Percentiles rank a stretch among this genome's conserved stretches.
These are phyloP conservation scores for Erpornis zantholeuca DNA, from an alignment of 2,113 vertebrate species.

Conservation along the genomic window DNA sequence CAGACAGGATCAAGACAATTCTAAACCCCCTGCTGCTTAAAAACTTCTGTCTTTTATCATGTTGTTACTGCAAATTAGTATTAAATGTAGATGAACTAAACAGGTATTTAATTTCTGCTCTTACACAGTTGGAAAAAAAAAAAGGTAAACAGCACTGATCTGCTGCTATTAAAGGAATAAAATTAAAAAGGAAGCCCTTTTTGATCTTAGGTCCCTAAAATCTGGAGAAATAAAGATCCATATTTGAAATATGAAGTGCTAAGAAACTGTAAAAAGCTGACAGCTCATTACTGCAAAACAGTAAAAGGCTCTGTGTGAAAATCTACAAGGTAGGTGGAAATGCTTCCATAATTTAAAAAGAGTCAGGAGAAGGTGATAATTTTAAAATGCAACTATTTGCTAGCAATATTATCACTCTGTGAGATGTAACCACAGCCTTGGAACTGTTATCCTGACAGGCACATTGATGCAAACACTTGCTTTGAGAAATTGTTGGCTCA, in stretches of 20 bases:
- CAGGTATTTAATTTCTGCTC: not conserved
- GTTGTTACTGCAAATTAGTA: not conserved
- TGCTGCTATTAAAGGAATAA: not conserved
- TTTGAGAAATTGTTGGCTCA: not conserved
- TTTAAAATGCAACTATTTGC: not conserved
- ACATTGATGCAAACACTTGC: not conserved
- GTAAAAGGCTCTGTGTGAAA: not conserved
- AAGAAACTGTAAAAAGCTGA: not conserved
- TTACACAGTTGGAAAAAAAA: not conserved
- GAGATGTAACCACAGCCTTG: not conserved
- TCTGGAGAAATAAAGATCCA: not conserved
- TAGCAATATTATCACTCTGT: not conserved
- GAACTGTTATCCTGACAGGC: not conserved
- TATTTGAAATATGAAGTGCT: not conserved
- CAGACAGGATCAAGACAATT: not conserved
- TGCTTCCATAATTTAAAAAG: not conserved
- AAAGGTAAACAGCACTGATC: not conserved
- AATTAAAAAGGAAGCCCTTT: not conserved
- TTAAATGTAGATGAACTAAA: not conserved
- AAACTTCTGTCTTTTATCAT: not conserved
- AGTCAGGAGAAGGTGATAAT: not conserved
- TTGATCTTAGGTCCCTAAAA: not conserved
- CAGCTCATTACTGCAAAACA: not conserved
- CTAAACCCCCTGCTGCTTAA: not conserved
- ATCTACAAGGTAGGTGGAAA: not conserved